phyloP scores from a whole-genome alignment of 1,140 invertebrate species.

The Leptinotarsa defecta region DNA sequence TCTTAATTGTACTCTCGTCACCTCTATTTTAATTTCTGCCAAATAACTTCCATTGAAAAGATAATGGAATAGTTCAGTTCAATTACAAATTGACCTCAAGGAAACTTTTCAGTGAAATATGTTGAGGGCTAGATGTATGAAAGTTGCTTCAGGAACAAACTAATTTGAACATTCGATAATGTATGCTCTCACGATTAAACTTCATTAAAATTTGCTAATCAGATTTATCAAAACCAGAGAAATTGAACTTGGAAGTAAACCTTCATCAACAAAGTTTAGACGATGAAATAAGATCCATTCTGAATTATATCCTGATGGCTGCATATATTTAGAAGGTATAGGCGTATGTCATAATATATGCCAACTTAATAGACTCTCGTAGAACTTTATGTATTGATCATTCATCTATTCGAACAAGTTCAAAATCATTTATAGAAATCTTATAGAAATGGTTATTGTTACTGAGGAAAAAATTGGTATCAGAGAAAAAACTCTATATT shows the following conservation, averaged over 20 bases:
- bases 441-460: too few relatives aligned
- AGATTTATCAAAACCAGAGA: background rate
- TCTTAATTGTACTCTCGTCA: background rate
- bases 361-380: too few relatives aligned
- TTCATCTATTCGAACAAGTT: too few relatives aligned
- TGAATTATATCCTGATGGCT: background rate
- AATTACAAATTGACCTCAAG: slow-evolving; percentile 8
- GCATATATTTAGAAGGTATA: too few relatives aligned
- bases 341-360: too few relatives aligned
- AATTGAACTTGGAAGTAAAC: slow-evolving; percentile 15
- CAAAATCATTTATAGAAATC: too few relatives aligned
- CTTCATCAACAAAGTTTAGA: slow-evolving; percentile 21
- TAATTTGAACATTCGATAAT: slow-evolving; percentile 3
- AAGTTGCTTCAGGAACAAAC: background rate
- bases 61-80: slow-evolving; percentile 3
- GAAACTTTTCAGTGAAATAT: background rate
- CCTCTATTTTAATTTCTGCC: background rate
- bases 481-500: too few relatives aligned
- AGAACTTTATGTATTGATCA: too few relatives aligned
- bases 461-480: too few relatives aligned
- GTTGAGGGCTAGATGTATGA: background rate
- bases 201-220: slow-evolving; percentile 15
- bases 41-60: background rate
- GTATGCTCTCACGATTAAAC: slow-evolving; percentile 11
- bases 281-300: slow-evolving; percentile 9